A percentile compares a stretch with the other conserved stretches of the same genome.
These are phyloP conservation scores for Macrosteles quadrilineatus DNA, from an alignment of 1,140 invertebrate genomes.

Conservation along the genomic window DNA sequence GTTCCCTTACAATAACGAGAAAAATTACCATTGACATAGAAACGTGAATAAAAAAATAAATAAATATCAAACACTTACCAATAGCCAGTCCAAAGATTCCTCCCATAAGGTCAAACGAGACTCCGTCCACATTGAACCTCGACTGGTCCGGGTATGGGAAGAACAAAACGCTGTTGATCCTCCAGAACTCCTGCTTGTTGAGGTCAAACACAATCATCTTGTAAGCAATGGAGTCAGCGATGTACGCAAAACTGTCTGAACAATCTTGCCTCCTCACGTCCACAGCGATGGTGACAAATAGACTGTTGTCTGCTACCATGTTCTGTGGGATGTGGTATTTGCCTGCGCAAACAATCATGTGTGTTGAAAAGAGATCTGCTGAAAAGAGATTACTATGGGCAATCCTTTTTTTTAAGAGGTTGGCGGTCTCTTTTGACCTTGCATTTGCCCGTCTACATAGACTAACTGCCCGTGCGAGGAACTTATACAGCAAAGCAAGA, in stretches of 20 bases:
- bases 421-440: too few species aligned
- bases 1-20: too few species aligned
- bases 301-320: conserved; percentile 49
- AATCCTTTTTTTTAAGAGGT: too few species aligned
- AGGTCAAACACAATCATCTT: conserved; percentile 70
- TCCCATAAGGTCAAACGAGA: conserved; percentile 72
- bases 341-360: conserved; percentile 48
- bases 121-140: conserved; percentile 65
- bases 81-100: conserved; percentile 70
- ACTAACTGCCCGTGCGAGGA: too few species aligned
- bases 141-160: conserved; percentile 70
- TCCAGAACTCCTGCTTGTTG: conserved; percentile 60
- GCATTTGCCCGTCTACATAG: too few species aligned
- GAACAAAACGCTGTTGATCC: conserved; percentile 64
- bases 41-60: too few species aligned
- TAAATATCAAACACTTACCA: too few species aligned
- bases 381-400: too few species aligned
- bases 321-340: conserved; percentile 57
- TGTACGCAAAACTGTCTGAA: conserved; percentile 66
- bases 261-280: conserved; percentile 63
- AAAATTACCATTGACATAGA: too few species aligned
- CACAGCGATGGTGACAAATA: conserved; percentile 58
- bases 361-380: too few species aligned
- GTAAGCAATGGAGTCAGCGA: conserved; percentile 70
- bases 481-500: too few species aligned